Evolutionary conservation across 2,113 vertebrate genomes (phyloP), one percentile per base, ranked within the genome.

Genomic region (Sinocyclocheilus anophthalmus): DNA sequence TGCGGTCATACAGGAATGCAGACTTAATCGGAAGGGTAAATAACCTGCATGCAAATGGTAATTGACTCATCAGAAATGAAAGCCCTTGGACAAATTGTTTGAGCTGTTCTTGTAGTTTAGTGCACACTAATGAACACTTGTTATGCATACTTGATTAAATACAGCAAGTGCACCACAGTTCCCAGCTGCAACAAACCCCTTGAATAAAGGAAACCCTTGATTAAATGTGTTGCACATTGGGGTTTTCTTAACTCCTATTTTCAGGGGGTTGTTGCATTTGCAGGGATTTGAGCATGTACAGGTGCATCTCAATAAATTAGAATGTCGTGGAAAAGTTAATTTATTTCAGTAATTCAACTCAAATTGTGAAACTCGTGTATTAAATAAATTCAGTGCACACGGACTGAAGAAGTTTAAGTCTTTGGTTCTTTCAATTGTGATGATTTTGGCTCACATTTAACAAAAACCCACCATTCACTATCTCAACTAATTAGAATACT

Each of bases 1-100:
- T 73, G 59, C 65, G 67, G 70, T 72, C 84, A 83, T 72, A 26
- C 61, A 53, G 59, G 78, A 85, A 85, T 65, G 78, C 53, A 61
- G 63, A 45, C 37, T 70, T 53, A 85, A 63, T 70, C 57, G 30
- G 37, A 42, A 26, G 61, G 73, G 30, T 88, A 80, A 85, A 88
- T 72, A 73, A n/a, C 9, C 69, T 59, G 33, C 45, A 26, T 84
- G 84, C 50, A 55, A 63, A 81, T 59, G 61, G 22, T 70, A 61
- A 82, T 77, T 30, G 61, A 72, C 55, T 80, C 50, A 53, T 50
- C 63, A 70, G 45, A 69, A 82, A 69, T 53, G 0, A 70, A 55
- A 82, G 10, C 81, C 7, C 63, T 50, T 82, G 80, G 80, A 53
- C 63, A 50, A 69, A 67, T 69, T 82, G 50, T 82, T 69, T 82